A percentile compares a stretch with the other conserved stretches of the same genome.
Evolutionary conservation across 2,888 invertebrate species (phyloP).

Genomic region (Pyrrhia umbra): DNA sequence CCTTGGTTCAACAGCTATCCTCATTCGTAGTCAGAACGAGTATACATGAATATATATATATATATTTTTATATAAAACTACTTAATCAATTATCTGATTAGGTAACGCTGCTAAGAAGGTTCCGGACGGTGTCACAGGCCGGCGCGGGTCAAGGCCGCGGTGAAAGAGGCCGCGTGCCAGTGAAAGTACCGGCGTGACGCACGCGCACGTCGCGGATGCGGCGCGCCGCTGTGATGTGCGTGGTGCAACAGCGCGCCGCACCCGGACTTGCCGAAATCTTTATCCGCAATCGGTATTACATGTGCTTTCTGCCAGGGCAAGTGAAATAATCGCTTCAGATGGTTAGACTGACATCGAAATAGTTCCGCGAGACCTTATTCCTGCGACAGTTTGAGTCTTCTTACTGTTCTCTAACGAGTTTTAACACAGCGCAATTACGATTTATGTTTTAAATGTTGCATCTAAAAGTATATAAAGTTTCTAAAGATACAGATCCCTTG

Average conservation of each 20-base stretch:
- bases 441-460: too few species aligned
- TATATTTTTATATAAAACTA: too few species aligned
- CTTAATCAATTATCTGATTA: too few species aligned
- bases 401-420: too few species aligned
- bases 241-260: constrained; percentile 9
- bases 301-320: background rate
- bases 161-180: constrained; percentile 56
- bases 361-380: background rate
- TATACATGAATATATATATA: too few species aligned
- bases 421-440: too few species aligned
- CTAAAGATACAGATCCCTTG: too few species aligned
- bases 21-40: too few species aligned
- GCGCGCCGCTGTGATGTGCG: constrained; percentile 2
- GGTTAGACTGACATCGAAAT: background rate
- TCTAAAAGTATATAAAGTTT: too few species aligned
- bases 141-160: constrained; percentile 60
- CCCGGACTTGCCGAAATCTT: constrained; percentile 17
- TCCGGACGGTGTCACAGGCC: too few species aligned
- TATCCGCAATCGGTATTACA: constrained; percentile 28
- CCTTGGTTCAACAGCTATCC: too few species aligned
- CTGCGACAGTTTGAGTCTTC: background rate
- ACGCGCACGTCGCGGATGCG: constrained; percentile 30
- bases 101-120: background rate
- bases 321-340: background rate
- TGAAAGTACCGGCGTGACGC: constrained; percentile 61